Base-by-base conservation (phyloP, 2,888 invertebrate genomes). In the Zelleria hepariella region DNA sequence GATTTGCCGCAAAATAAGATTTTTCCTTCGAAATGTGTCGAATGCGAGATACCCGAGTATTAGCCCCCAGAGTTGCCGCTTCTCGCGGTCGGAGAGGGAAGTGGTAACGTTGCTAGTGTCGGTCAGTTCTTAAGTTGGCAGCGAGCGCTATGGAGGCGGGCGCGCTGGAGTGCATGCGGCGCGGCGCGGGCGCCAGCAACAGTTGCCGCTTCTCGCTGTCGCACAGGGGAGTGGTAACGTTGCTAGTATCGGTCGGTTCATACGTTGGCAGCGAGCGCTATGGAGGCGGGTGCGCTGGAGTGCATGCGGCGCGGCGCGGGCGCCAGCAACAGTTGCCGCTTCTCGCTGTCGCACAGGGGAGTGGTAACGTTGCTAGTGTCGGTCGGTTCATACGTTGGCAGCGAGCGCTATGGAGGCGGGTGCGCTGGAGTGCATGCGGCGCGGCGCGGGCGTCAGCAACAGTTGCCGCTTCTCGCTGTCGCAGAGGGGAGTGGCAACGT, bases 171-270 rank as follows among this genome's bases (percentile, higher is more conserved):
- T 92, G 92, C 63, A 92, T 80, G 63, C 91, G 82, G 90, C 32
- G 53, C 18, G 59, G 59, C 6, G 61, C 57, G n/a, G 61, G 32
- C 32, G n/a, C n/a, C n/a, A 94, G 91, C 74, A 95, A 87, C 72
- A 95, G 89, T 80, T 95, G 94, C 71, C 95, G 93, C 83, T 95
- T 95, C 87, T 95, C 95, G 69, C 93, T 93, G 85, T 95, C 95
- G 57, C 94, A 95, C 66, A 95, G 87, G 64, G 95, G 94, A 62
- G 95, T 95, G 82, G 94, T 94, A 62, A 7, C 65, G 59, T 5
- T 32, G 10, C 32, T 32, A 5, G 10, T 32, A 8, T 32, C 6
- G 5, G 32, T 8, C 5, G 32, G 32, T 32, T 7, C 32, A 7
- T 5, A 32, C 32, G 32, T 32, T 5, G 32, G 32, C 6, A 5